A percentile compares a stretch with the other conserved stretches of the same genome.
Evolutionary conservation across 2,113 vertebrate species (phyloP).

Genomic region (Sturnus vulgaris): DNA sequence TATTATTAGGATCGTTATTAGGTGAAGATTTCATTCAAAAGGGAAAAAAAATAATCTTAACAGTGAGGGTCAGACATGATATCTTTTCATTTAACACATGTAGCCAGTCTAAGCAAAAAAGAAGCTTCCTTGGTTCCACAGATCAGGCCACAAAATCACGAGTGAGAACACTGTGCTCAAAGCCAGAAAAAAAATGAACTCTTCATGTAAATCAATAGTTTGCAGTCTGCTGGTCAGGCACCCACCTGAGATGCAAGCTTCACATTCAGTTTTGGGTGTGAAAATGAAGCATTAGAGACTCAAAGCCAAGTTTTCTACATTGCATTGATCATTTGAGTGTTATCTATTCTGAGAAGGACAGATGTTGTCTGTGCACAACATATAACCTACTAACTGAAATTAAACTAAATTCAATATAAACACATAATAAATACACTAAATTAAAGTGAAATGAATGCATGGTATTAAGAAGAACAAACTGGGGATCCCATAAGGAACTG

Average conservation of each 20-base stretch:
- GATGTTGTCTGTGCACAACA: too few relatives aligned
- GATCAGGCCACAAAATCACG: background rate
- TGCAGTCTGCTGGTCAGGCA: background rate
- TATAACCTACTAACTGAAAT: background rate
- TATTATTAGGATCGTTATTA: background rate
- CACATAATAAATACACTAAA: background rate
- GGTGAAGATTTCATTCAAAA: background rate
- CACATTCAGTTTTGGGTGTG: background rate
- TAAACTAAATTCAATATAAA: background rate
- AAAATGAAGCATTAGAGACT: background rate
- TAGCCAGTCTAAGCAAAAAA: background rate
- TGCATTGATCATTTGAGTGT: background rate
- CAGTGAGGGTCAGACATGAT: background rate
- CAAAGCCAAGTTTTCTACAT: background rate
- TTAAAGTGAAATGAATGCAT: background rate
- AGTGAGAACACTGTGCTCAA: background rate
- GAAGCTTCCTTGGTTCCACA: background rate
- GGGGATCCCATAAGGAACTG: background rate
- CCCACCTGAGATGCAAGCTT: background rate
- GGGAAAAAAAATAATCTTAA: background rate
- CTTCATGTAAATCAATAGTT: background rate
- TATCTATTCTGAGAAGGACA: background rate
- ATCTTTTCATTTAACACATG: background rate
- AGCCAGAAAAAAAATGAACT: background rate
- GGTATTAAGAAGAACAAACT: background rate